phyloP scores from a whole-genome alignment of 2,888 invertebrate genomes.

The Cryptocheilus praepositus region DNA sequence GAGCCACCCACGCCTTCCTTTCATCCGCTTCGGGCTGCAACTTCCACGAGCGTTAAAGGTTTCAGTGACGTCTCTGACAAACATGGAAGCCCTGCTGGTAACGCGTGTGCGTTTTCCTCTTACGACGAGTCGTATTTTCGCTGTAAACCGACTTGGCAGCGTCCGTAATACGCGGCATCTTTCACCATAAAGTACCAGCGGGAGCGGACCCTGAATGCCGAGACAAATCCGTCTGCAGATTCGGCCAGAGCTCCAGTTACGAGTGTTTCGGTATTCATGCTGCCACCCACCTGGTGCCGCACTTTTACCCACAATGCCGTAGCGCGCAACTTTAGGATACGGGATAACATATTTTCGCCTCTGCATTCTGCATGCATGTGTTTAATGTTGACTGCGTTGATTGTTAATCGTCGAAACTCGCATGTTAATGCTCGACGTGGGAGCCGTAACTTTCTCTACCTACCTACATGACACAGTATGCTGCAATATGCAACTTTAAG shows the following conservation, averaged over 20 bases:
- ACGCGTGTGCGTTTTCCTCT: slow-evolving; percentile 19
- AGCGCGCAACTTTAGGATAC: too few relatives aligned
- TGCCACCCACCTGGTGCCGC: slow-evolving; percentile 19
- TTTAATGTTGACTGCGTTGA: too few relatives aligned
- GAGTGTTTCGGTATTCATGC: slow-evolving; percentile 48
- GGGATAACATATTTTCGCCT: too few relatives aligned
- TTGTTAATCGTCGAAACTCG: too few relatives aligned
- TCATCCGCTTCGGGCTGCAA: background rate
- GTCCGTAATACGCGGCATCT: slow-evolving; percentile 42
- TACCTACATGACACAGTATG: too few relatives aligned
- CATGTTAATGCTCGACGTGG: too few relatives aligned
- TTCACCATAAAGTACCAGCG: slow-evolving; percentile 45
- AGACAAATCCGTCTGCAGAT: slow-evolving; percentile 49
- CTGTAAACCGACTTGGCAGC: slow-evolving; percentile 37
- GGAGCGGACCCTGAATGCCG: slow-evolving; percentile 32
- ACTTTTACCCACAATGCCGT: too few relatives aligned
- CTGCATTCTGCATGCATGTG: too few relatives aligned
- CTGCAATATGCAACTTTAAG: too few relatives aligned
- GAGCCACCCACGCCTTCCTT: too few relatives aligned
- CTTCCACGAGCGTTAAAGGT: slow-evolving; percentile 16
- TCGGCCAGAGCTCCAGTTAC: slow-evolving; percentile 47
- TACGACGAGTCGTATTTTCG: slow-evolving; percentile 23
- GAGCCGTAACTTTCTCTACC: too few relatives aligned
- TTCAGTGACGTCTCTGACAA: slow-evolving; percentile 10
- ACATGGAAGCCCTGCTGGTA: too few relatives aligned